phyloP scores from a whole-genome alignment of 2,797 vertebrate species.

The Sciaenops ocellatus region DNA sequence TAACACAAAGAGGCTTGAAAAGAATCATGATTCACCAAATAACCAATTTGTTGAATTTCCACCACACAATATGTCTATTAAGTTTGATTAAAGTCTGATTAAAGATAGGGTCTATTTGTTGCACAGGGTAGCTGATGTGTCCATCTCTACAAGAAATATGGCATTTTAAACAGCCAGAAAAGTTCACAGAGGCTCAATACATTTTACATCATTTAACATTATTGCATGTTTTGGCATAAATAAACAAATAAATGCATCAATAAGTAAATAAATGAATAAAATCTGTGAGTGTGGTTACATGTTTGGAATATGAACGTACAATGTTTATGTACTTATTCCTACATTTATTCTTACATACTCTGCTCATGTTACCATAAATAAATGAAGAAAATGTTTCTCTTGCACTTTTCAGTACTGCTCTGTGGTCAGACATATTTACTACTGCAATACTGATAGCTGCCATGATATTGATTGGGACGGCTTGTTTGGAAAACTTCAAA shows the following conservation, averaged over 20 bases:
- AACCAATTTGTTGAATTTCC: not conserved
- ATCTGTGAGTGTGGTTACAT: not conserved
- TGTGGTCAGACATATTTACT: conserved; percentile 14
- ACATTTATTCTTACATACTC: not conserved
- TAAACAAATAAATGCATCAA: not conserved
- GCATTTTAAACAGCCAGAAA: not conserved
- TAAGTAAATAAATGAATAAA: not conserved
- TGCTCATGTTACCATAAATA: not conserved
- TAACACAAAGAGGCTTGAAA: not conserved
- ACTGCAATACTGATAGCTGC: not conserved
- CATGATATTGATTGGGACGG: conserved; percentile 23
- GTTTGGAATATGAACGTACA: too few relatives aligned
- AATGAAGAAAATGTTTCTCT: conserved; percentile 3
- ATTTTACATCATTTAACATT: not conserved
- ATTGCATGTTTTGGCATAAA: not conserved
- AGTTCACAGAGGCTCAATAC: not conserved
- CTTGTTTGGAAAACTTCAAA: conserved; percentile 38
- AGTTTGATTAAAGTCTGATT: not conserved
- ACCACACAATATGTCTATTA: not conserved
- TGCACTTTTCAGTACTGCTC: not conserved
- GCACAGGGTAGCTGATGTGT: not conserved
- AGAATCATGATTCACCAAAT: not conserved
- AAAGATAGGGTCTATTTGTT: not conserved
- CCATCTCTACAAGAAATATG: not conserved
- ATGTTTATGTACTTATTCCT: not conserved